Evolutionary conservation across 2,888 invertebrate genomes (phyloP).

Genomic region (Leptopilina syphax): DNA sequence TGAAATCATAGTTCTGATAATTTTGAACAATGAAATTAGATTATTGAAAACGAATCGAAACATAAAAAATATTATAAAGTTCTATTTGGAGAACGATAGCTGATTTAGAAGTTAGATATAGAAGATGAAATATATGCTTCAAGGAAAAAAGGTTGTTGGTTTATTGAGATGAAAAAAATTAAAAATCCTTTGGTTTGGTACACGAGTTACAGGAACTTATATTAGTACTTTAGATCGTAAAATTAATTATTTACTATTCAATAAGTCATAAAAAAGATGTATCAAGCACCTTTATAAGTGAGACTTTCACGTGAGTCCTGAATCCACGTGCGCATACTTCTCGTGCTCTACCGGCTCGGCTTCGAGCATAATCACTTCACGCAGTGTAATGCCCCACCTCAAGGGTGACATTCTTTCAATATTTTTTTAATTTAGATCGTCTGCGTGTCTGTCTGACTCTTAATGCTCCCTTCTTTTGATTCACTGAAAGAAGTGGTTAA

Average conservation of each 20-base stretch:
- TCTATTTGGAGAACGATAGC: not conserved
- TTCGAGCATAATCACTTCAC: conserved; percentile 24
- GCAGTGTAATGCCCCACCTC: conserved; percentile 37
- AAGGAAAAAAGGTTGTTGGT: too few species aligned
- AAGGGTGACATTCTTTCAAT: conserved; percentile 40
- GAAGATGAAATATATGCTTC: too few species aligned
- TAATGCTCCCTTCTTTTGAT: conserved; percentile 2
- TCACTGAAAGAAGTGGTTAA: not conserved
- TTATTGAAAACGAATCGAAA: not conserved
- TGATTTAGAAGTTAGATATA: too few species aligned
- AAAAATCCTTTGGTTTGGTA: too few species aligned
- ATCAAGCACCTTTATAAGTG: not conserved
- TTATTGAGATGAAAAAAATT: too few species aligned
- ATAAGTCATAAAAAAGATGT: too few species aligned
- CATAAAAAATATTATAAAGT: not conserved
- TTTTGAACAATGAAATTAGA: conserved; percentile 20
- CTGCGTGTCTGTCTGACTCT: conserved; percentile 5
- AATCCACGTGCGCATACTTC: conserved; percentile 36
- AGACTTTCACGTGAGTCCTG: conserved; percentile 36
- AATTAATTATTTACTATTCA: conserved; percentile 5
- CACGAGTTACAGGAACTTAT: too few species aligned
- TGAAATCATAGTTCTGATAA: conserved; percentile 3
- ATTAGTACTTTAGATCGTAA: not conserved
- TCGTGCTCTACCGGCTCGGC: conserved; percentile 18
- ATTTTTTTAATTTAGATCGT: conserved; percentile 22